Base-by-base conservation (phyloP, 92 coral and sea anemone genomes). In the Hydrozoanthus gracilis region DNA sequence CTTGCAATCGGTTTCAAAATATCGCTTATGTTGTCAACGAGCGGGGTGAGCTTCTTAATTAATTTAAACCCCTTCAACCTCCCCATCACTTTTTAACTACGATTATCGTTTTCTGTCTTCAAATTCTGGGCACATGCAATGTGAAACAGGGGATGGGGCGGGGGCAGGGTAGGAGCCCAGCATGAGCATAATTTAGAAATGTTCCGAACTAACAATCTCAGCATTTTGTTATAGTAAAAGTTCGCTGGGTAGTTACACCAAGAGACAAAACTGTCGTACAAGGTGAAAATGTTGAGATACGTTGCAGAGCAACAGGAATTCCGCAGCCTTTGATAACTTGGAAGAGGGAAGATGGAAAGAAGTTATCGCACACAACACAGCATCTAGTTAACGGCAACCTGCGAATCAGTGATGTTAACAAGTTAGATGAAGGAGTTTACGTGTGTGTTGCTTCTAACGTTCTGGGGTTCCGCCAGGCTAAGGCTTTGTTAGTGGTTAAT, bases 301-400 rank as follows among this genome's bases (percentile, higher is more conserved):
- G 79, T 50, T 89, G 92, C 78, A 64, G 71, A 27, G 92, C 88
- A 67, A 83, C 88, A 44, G 92, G 92, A 7, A 83, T 89, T 10
- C 92, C 92, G 4, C 8, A 47, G n/a, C 88, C 92, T 18, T 14
- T 71, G 48, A 84, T 89, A 74, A 89, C 89, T 58, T 89, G 92
- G 89, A 71, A 85, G 47, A 89, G 86, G 68, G 85, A 89, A 52
- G 83, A 77, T 51, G 86, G 73, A 12, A 48, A 82, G 17, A 74
- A 77, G 14, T 66, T 89, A 86, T 86, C 92, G 3, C 46, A 8
- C 39, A 50, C 10, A 44, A 67, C 39, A 27, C 39, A 55, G 35
- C 46, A 56, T 64, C 56, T 82, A 52, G 20, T 60, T 70, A 46
- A 16, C 51, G 91, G 91, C 14, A 75, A 71, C 17, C 61, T 88